Evolutionary conservation across 2,888 invertebrate species (phyloP), one percentile per base, ranked within the genome.

Genomic region (Mycalesis mineus): DNA sequence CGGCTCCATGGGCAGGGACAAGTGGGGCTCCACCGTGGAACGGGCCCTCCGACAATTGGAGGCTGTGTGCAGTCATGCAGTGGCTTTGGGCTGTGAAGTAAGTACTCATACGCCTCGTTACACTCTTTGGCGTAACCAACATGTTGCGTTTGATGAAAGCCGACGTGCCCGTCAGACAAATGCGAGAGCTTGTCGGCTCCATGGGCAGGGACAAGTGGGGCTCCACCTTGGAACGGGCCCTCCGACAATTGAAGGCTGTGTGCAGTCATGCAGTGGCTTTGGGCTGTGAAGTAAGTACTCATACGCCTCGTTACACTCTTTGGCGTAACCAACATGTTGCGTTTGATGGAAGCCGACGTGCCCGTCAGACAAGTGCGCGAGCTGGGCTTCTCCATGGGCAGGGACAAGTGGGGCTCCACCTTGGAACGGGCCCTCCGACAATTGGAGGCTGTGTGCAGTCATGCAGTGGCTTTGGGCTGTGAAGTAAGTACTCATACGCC

Each of bases 21-120:
- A 93, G 70, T 93, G 93, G 54, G 91, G 92, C 6, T 88, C 88
- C 1, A 73, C 93, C 11, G 94, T 95, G 0, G 93, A 93, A 55
- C 91, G 93, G 60, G 96, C 94, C 0, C 76, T 97, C 0, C 86
- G 92, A 39, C 95, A 97, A 63, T 81, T 98, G 58, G 95, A 96
- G 69, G 88, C 90, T 0, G 92, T 97, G 2, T 92, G 94, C 17
- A 89, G 91, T 28, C 90, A 95, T 72, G 93, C 95, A 0, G 92
- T 93, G 69, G 91, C 92, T 33, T 86, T 97, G 49, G 97, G 96
- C 0, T 93, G 96, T 7, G 93, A 93, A 75, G 95, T 95, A 75
- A 83, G 86, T 72, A 44, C 52, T 9, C 7, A 11, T 7, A 33
- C 88, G 92, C 52, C 94, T 92, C 72, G 90, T 96, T 64, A 92